Percentiles rank a stretch among this genome's conserved stretches.
phyloP scores from a whole-genome alignment of 1,140 invertebrate species.

The Pseudoatta argentina region DNA sequence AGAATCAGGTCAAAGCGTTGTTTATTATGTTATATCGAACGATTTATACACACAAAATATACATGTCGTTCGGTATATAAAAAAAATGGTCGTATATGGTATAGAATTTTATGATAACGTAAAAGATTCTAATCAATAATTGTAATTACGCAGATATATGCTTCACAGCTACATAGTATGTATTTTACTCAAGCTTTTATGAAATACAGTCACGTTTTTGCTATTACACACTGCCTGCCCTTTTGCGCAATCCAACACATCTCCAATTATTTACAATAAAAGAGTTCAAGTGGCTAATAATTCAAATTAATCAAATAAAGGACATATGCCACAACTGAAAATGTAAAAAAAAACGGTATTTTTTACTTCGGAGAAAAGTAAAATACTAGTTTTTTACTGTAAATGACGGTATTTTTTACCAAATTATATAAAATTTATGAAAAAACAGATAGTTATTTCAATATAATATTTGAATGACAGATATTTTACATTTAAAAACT shows the following conservation, averaged over 20 bases:
- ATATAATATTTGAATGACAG: no score
- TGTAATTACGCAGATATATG: conserved; percentile 73
- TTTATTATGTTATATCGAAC: conserved; percentile 65
- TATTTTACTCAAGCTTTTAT: conserved; percentile 79
- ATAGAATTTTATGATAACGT: conserved; percentile 72
- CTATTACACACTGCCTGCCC: conserved; percentile 67
- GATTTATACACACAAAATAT: conserved; percentile 46
- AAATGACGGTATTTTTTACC: no score
- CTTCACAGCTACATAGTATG: conserved; percentile 76
- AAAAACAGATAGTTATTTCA: no score
- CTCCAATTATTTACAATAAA: background rate
- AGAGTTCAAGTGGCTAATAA: no score
- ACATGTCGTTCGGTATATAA: conserved; percentile 2
- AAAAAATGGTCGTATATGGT: conserved; percentile 34
- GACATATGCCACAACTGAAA: no score
- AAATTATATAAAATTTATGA: no score
- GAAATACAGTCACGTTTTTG: conserved; percentile 80
- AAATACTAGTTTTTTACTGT: no score
- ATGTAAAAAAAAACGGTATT: no score
- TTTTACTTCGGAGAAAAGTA: no score
- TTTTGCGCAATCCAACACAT: background rate
- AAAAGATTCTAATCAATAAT: conserved; percentile 74
- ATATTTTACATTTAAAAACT: no score
- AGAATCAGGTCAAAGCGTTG: conserved; percentile 53
- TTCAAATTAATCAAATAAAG: no score